Conservation (phyloP, 2,113 vertebrate genomes). For the Sturnus vulgaris region DNA sequence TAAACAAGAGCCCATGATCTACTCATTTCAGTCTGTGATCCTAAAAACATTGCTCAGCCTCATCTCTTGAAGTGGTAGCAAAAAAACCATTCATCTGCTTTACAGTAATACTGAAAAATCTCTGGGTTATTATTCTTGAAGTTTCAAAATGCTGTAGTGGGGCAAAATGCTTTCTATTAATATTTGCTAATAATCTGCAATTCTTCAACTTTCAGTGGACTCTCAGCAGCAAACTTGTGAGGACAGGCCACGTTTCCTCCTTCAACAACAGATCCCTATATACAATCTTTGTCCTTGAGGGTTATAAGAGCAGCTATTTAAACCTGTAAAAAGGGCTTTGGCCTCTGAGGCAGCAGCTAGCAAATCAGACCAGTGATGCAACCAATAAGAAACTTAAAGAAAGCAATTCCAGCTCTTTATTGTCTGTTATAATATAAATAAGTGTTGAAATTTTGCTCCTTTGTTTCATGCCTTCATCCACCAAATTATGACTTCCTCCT, state of each 20-base stretch:
- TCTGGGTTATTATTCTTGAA: background rate
- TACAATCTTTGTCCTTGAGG: background rate
- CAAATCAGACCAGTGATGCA: background rate
- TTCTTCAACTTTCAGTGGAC: background rate
- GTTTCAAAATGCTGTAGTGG: background rate
- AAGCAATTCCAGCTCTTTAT: background rate
- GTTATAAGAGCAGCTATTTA: background rate
- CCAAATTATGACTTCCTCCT: background rate
- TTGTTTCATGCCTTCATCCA: background rate
- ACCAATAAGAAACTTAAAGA: background rate
- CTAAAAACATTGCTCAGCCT: background rate
- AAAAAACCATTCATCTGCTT: background rate
- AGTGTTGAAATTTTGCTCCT: background rate
- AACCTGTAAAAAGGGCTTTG: background rate
- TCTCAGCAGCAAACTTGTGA: background rate
- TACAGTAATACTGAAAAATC: background rate
- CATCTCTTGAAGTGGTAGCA: background rate
- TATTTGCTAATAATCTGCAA: background rate
- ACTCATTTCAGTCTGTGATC: background rate
- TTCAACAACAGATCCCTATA: background rate
- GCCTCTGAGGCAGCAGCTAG: background rate
- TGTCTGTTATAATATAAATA: background rate
- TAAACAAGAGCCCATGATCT: background rate
- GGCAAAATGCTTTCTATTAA: background rate
- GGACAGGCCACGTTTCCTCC: background rate